Conservation (phyloP, 2,113 vertebrate genomes). For the Ailuropoda melanoleuca region DNA sequence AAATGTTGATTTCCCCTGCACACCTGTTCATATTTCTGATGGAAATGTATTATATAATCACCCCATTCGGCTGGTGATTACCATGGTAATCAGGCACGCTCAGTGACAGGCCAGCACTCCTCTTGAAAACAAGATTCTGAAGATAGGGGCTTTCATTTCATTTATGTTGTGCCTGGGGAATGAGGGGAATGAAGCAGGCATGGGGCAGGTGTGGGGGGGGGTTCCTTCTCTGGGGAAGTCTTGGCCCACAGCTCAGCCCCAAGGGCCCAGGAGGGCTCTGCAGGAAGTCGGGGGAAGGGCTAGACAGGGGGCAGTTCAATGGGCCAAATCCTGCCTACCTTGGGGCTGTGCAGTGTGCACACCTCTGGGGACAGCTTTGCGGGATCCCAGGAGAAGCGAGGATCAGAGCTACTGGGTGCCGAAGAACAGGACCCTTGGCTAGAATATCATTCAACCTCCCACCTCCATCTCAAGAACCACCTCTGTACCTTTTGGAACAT, state of each 20-base stretch:
- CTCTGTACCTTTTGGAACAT: neutral
- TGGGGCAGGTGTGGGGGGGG: no score
- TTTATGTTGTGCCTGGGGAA: neutral
- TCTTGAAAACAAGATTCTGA: constrained; percentile 43
- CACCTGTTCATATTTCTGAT: constrained; percentile 71
- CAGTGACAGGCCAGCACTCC: constrained; percentile 7
- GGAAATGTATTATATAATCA: constrained; percentile 64
- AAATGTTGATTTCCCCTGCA: constrained; percentile 57
- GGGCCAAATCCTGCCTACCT: no score
- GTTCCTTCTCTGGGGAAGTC: neutral
- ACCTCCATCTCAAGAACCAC: neutral
- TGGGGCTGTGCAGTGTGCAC: neutral
- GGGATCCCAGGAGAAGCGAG: neutral
- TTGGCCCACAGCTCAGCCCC: neutral
- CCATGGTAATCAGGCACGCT: constrained; percentile 64
- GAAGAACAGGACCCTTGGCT: neutral
- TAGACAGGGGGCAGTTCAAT: neutral
- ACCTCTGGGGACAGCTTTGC: neutral
- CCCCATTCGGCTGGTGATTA: constrained; percentile 53
- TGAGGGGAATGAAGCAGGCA: neutral
- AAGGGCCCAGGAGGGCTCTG: neutral
- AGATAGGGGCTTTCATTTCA: neutral
- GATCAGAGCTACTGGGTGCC: neutral
- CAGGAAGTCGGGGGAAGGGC: neutral
- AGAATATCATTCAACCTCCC: neutral